Evolutionary conservation across 92 coral and sea anemone genomes (phyloP).

Genomic region (Palythoa grandis): DNA sequence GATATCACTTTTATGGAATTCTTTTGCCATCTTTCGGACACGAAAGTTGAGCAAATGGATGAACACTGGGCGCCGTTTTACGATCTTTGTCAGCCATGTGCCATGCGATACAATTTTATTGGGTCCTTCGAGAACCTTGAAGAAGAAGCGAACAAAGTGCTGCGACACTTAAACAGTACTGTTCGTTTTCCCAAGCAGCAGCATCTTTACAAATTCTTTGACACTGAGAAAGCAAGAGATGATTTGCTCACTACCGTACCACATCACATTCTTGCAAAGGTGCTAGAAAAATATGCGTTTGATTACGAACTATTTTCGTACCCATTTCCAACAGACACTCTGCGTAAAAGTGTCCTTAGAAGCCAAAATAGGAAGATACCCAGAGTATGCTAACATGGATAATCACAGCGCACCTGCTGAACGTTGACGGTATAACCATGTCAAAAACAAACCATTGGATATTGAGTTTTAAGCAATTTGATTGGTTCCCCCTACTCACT

Average conservation of each 20-base stretch:
- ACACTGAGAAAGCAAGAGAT: conserved; percentile 12
- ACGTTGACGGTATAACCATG: background rate
- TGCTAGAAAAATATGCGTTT: conserved; percentile 50
- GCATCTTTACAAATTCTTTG: conserved; percentile 43
- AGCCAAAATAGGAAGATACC: background rate
- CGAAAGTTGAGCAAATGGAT: conserved; percentile 60
- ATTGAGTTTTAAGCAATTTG: no score
- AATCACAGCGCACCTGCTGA: background rate
- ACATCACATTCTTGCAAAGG: conserved; percentile 42
- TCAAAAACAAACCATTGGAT: no score
- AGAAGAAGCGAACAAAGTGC: conserved; percentile 63
- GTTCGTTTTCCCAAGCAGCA: conserved; percentile 75
- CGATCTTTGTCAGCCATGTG: conserved; percentile 82
- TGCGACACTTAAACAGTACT: conserved; percentile 55
- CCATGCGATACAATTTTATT: conserved; percentile 69
- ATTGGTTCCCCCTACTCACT: no score
- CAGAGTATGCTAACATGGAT: background rate
- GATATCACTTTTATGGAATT: conserved; percentile 65
- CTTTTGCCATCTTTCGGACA: conserved; percentile 54
- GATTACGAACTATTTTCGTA: conserved; percentile 75
- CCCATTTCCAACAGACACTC: conserved; percentile 44
- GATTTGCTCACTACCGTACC: conserved; percentile 42
- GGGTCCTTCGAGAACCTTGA: conserved; percentile 76
- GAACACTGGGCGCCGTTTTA: conserved; percentile 83
- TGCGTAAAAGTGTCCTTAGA: conserved; percentile 19